Percentiles rank a stretch among this genome's conserved stretches.
Conservation (phyloP, 2,113 vertebrate genomes). For the Silurus meridionalis region DNA sequence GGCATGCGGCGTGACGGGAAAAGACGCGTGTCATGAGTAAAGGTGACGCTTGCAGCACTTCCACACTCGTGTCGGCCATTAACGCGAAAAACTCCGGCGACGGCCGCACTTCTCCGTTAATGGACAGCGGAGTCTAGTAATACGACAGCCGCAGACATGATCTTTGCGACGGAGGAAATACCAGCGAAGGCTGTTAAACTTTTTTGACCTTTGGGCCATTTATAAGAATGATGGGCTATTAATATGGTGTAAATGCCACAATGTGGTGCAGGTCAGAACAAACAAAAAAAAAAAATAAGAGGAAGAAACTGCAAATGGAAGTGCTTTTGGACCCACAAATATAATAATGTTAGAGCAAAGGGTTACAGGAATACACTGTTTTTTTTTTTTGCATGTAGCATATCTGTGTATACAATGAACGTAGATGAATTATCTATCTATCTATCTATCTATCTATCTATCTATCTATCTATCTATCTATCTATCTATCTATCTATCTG, state of each 20-base stretch:
- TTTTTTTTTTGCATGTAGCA: neutral
- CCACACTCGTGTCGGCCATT: constrained; percentile 65
- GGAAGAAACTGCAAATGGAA: constrained; percentile 15
- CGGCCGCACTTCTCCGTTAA: constrained; percentile 3
- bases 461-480: too few species aligned
- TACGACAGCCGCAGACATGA: neutral
- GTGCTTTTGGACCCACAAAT: neutral
- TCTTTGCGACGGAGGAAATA: constrained; percentile 59
- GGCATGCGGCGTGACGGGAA: constrained; percentile 64
- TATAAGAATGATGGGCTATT: constrained; percentile 29
- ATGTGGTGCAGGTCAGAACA: constrained; percentile 24
- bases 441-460: too few species aligned
- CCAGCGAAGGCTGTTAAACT: constrained; percentile 31
- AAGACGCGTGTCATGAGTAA: constrained; percentile 64
- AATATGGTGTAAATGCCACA: constrained; percentile 43
- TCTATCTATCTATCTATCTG: too few species aligned
- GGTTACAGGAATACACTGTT: neutral
- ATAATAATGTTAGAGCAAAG: constrained; percentile 19
- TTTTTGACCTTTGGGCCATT: constrained; percentile 21
- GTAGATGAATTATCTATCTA: too few species aligned
- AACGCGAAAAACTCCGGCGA: neutral
- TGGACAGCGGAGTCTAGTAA: constrained; percentile 2
- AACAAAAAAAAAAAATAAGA: neutral
- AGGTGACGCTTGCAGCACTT: constrained; percentile 67
- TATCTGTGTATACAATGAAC: neutral